phyloP scores from a whole-genome alignment of 1,140 invertebrate genomes.

The Pemphigus obesinymphae region DNA sequence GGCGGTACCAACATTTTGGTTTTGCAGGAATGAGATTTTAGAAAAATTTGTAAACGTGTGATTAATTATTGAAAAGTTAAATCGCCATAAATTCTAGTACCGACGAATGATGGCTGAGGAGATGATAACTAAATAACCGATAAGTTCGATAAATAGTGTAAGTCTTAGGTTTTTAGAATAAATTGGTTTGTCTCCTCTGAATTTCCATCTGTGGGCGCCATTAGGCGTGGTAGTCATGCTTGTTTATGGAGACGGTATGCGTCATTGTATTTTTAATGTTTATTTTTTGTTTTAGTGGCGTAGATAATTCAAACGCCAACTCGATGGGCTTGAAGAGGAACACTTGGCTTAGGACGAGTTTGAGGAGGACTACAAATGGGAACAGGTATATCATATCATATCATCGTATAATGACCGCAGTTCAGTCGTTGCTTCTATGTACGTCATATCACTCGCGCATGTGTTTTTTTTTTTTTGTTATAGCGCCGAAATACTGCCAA shows the following conservation, averaged over 20 bases:
- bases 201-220: no score
- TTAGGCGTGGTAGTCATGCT: no score
- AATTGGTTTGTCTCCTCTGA: no score
- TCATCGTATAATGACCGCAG: neutral
- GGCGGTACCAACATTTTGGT: no score
- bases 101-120: no score
- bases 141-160: neutral
- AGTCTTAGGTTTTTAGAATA: no score
- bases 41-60: no score
- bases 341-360: constrained; percentile 70
- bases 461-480: constrained; percentile 50
- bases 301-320: constrained; percentile 26
- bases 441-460: neutral
- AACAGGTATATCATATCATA: constrained; percentile 18
- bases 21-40: no score
- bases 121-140: no score
- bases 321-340: constrained; percentile 50
- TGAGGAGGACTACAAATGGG: constrained; percentile 60
- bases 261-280: neutral
- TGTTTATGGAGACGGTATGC: no score
- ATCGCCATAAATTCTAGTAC: no score
- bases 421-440: neutral
- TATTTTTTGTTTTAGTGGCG: neutral
- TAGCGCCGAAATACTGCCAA: constrained; percentile 64
- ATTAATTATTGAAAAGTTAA: no score